These are phyloP conservation scores for Unio pictorum DNA, from an alignment of 2,888 invertebrate species.

Conservation along the genomic window DNA sequence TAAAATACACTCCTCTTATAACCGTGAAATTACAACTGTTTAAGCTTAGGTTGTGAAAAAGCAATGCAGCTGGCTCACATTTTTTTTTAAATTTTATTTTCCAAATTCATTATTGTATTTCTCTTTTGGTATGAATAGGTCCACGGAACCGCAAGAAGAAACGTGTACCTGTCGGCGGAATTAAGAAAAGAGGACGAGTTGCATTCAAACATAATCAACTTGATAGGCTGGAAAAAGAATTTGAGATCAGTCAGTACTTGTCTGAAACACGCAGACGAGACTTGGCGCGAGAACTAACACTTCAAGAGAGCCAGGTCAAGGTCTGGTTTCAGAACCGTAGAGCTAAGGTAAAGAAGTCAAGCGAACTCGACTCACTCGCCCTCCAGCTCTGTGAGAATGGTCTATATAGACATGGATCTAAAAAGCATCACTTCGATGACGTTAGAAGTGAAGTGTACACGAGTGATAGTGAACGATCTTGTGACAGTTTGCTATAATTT, in stretches of 20 bases:
- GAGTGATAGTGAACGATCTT: too few relatives aligned
- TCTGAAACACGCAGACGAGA: constrained; percentile 92
- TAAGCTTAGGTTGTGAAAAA: too few relatives aligned
- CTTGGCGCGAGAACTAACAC: constrained; percentile 89
- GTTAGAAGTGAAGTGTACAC: too few relatives aligned
- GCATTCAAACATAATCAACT: constrained; percentile 93
- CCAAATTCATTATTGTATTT: too few relatives aligned
- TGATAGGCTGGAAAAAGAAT: constrained; percentile 88
- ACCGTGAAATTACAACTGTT: too few relatives aligned
- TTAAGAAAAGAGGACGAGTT: constrained; percentile 80
- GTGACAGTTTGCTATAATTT: too few relatives aligned
- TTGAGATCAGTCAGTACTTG: constrained; percentile 80
- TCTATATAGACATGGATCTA: constrained; percentile 84
- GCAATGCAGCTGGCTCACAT: too few relatives aligned
- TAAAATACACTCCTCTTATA: too few relatives aligned
- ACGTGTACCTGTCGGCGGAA: constrained; percentile 1
- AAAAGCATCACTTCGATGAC: background rate
- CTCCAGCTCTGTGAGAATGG: constrained; percentile 95
- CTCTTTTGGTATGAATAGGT: constrained; percentile 16
- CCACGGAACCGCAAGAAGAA: constrained; percentile 21
- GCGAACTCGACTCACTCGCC: constrained; percentile 85
- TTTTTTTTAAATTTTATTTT: too few relatives aligned
- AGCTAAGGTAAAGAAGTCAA: constrained; percentile 93
- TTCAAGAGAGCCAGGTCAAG: constrained; percentile 96
- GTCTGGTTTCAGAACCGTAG: constrained; percentile 98